Base-by-base conservation (phyloP, 1,140 invertebrate species). In the Melipona quadrifasciata region DNA sequence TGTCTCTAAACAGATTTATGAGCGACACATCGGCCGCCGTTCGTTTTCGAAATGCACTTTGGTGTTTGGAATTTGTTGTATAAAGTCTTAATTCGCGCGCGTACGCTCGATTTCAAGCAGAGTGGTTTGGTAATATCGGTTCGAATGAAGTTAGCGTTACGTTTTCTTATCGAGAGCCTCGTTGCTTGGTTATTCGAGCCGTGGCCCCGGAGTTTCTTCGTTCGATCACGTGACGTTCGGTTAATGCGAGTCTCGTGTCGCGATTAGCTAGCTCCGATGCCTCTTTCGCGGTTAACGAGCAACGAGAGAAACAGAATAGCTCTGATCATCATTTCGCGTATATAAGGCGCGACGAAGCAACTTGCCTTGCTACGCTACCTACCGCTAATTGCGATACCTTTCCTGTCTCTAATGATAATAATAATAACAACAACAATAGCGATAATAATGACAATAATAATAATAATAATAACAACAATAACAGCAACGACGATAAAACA, bases 1-100 rank as follows among this genome's bases (percentile, higher is more conserved):
- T 19, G 39, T 58, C 47, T 51, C 55, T 31, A 55, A 78, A 61
- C 67, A 71, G 82, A 84, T 84, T 84, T 84, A 84, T 75, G 76
- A 79, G 64, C 81, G 51, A 61, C 74, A 27, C 73, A 61, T 14
- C 21, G 39, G 61, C 39, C 61, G 27, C 34, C 24, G 24, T 14
- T 53, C 27, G 27, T 27, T 74, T 72, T 80, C 65, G 74, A 81
- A 81, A 74, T 81, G n/a, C 34, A 51, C 57, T 31, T 61, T 34
- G 14, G 16, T 31, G 68, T n/a, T 57, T 21, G 24, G 6, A 57
- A n/a, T 61, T 51, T 14, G 24, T 12, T 19, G 55, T n/a, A n/a
- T 21, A n/a, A 75, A 75, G 21, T 34, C 39, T 64, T 8, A 47
- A 47, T 31, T n/a, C 12, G 58, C 58, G 11, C 2, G 58, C 31